Evolutionary conservation across 2,113 vertebrate genomes (phyloP), one percentile per base, ranked within the genome.

Genomic region (Penelope pileata): DNA sequence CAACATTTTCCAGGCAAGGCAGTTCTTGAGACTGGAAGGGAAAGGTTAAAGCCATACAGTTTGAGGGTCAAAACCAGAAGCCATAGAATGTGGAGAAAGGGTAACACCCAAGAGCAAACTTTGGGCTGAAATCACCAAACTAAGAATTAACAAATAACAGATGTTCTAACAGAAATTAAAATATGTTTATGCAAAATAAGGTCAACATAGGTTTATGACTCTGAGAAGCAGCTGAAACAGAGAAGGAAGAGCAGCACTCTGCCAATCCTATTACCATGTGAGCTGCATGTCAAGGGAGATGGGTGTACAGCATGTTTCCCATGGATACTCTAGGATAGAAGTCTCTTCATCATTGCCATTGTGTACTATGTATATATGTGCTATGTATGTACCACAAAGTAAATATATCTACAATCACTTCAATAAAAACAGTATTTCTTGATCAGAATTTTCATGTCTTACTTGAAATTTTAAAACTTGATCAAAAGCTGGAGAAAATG

Each of bases 401-500:
- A 74, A 74, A 45, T 24, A 6, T 16, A 69, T 40, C 26, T 73
- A 77, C 27, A 91, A 53, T 32, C 30, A 66, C 15, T 16, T 51
- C 26, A 84, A 59, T 53, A 56, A 62, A 85, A 78, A 0, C 32
- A 78, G 0, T 21, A n/a, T 22, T 88, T 74, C 22, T 74, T 0
- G 1, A 17, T 23, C 64, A 45, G 21, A 56, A n/a, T 68, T 68
- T 81, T 84, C 30, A 75, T 4, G 5, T 42, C n/a, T 54, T 19
- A 54, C 77, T 51, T 78, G 60, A 82, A 60, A 87, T 78, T 51
- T 60, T 68, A 56, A 54, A 63, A 76, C 58, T 60, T 7, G 2
- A 72, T 23, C 48, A 43, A 56, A 43, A 40, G 22, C 0, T 0
- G 16, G 40, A 53, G 6, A 29, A 58, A 47, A 43, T 27, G 30